Conservation (phyloP, 2,888 invertebrate species). For the Perizoma affinitatum region DNA sequence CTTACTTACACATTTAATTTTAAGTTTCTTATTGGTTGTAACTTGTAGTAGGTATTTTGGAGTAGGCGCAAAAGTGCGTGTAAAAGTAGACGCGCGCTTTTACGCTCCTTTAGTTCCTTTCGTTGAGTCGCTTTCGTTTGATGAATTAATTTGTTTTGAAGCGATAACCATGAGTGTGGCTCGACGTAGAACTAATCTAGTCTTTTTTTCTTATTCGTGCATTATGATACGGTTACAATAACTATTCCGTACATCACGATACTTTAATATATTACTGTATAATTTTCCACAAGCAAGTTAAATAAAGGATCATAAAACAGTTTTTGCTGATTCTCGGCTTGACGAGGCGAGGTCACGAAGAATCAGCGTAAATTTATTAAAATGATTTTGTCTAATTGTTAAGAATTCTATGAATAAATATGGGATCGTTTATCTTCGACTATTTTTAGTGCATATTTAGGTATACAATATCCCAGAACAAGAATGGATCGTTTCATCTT, state of each 20-base stretch:
- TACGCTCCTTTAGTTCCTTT: conserved; percentile 71
- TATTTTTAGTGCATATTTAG: background rate
- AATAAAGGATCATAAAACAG: too few species aligned
- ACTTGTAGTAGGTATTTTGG: conserved; percentile 37
- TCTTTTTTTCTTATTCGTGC: conserved; percentile 57
- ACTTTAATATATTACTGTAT: conserved; percentile 1
- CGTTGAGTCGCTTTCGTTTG: conserved; percentile 57
- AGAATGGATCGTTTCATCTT: background rate
- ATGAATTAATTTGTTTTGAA: background rate
- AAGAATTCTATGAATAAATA: too few species aligned
- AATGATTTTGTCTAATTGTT: too few species aligned
- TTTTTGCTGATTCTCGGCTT: too few species aligned
- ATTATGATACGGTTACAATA: conserved; percentile 14
- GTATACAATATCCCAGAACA: background rate
- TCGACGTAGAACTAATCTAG: conserved; percentile 80
- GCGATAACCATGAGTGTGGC: conserved; percentile 50
- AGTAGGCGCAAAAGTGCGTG: conserved; percentile 61
- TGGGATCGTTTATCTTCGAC: too few species aligned
- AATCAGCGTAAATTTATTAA: too few species aligned
- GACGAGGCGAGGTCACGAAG: too few species aligned
- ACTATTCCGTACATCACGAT: conserved; percentile 4
- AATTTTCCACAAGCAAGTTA: too few species aligned
- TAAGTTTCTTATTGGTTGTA: conserved; percentile 48
- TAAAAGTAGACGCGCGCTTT: conserved; percentile 62
- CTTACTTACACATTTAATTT: conserved; percentile 1